Percentiles rank a stretch among this genome's conserved stretches.
phyloP scores from a whole-genome alignment of 1,140 invertebrate genomes.

The Achroia grisella region DNA sequence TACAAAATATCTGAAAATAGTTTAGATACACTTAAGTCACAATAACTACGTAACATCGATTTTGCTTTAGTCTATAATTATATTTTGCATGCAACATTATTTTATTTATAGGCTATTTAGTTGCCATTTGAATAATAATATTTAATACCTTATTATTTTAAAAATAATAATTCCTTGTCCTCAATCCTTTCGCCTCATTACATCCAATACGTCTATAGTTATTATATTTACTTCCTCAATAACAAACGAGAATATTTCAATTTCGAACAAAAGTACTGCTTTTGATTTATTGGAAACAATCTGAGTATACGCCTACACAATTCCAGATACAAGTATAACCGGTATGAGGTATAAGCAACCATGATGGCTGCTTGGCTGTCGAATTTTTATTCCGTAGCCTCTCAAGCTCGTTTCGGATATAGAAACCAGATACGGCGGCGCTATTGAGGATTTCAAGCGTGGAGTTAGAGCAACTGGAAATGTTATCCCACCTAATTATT shows the following conservation, averaged over 20 bases:
- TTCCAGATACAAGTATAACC: slow-evolving; percentile 16
- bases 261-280: background rate
- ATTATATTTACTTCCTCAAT: background rate
- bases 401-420: slow-evolving; percentile 33
- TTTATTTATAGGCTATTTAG: no score
- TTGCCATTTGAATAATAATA: no score
- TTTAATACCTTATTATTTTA: no score
- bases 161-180: background rate
- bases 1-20: no score
- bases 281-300: background rate
- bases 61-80: no score
- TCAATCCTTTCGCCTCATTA: background rate
- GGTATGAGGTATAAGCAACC: slow-evolving; percentile 6
- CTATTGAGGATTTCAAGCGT: slow-evolving; percentile 22
- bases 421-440: slow-evolving; percentile 36
- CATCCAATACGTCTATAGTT: background rate
- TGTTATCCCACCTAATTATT: no score
- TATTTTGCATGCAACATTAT: no score
- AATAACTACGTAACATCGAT: no score
- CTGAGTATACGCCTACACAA: slow-evolving; percentile 10
- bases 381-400: slow-evolving; percentile 24
- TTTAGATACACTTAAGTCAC: no score
- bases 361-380: slow-evolving; percentile 8
- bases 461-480: slow-evolving; percentile 20
- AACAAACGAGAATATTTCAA: background rate